Conservation (phyloP, 2,888 invertebrate genomes). For the Fissipunctia ypsillon region DNA sequence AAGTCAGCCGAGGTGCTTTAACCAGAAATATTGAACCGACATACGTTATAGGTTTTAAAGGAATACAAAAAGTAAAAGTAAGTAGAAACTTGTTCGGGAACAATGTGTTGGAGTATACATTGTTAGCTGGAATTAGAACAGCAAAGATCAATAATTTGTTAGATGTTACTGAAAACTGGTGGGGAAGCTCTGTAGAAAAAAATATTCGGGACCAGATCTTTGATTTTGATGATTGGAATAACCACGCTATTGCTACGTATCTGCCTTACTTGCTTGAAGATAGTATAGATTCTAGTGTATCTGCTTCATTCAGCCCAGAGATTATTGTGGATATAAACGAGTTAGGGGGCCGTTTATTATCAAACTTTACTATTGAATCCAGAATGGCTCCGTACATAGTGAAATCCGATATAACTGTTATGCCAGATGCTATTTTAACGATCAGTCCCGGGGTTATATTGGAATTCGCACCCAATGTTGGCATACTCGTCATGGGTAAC, state of each 20-base stretch:
- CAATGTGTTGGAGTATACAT: slow-evolving; percentile 96
- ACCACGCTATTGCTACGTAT: slow-evolving; percentile 97
- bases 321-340: slow-evolving; percentile 91
- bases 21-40: slow-evolving; percentile 91
- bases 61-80: slow-evolving; percentile 97
- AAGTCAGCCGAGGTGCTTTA: slow-evolving; percentile 80
- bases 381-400: slow-evolving; percentile 94
- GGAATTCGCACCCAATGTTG: slow-evolving; percentile 98
- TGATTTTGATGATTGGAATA: slow-evolving; percentile 99
- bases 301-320: slow-evolving; percentile 92
- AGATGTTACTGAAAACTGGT: slow-evolving; percentile 98
- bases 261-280: slow-evolving; percentile 96
- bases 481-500: slow-evolving; percentile 97
- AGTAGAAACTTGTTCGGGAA: slow-evolving; percentile 96
- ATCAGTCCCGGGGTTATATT: slow-evolving; percentile 97
- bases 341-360: slow-evolving; percentile 94
- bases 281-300: slow-evolving; percentile 94
- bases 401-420: slow-evolving; percentile 97
- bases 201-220: slow-evolving; percentile 96
- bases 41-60: slow-evolving; percentile 97
- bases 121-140: slow-evolving; percentile 97
- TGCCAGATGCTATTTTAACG: slow-evolving; percentile 97
- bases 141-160: slow-evolving; percentile 96
- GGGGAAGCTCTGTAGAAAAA: slow-evolving; percentile 95
- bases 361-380: slow-evolving; percentile 92